Evolutionary conservation across 2,113 vertebrate genomes (phyloP).

Genomic region (Ammospiza nelsoni): DNA sequence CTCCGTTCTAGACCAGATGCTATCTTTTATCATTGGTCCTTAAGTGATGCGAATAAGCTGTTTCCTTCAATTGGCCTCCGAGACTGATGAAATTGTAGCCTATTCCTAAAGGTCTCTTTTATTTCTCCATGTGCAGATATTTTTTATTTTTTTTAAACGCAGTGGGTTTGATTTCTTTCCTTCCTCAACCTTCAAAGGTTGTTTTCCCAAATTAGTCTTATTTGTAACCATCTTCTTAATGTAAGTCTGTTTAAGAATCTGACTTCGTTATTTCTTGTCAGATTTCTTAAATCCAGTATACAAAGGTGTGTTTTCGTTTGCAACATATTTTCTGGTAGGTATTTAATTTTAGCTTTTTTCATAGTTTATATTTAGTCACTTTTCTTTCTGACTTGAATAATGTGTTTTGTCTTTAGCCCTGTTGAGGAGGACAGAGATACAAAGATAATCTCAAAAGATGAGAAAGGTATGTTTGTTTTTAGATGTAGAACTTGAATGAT

Average conservation of each 20-base stretch:
- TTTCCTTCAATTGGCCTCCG: slow-evolving; percentile 76
- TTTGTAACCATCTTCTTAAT: slow-evolving; percentile 53
- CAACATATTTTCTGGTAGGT: slow-evolving; percentile 78
- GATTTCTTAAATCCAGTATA: slow-evolving; percentile 65
- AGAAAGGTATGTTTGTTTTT: slow-evolving; percentile 83
- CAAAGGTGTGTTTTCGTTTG: slow-evolving; percentile 45
- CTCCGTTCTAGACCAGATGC: slow-evolving; percentile 98
- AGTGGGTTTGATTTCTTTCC: slow-evolving; percentile 62
- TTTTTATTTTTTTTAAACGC: not conserved
- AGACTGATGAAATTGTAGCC: slow-evolving; percentile 69
- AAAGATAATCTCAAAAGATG: slow-evolving; percentile 86
- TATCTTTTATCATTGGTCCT: slow-evolving; percentile 92
- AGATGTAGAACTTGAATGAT: accelerated
- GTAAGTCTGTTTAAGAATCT: slow-evolving; percentile 66
- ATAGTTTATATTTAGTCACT: not conserved
- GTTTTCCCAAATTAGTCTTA: slow-evolving; percentile 69
- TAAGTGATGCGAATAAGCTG: slow-evolving; percentile 75
- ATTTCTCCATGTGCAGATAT: slow-evolving; percentile 48
- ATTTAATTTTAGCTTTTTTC: slow-evolving; percentile 69
- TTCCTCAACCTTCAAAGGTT: slow-evolving; percentile 73
- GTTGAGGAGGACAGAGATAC: slow-evolving; percentile 84
- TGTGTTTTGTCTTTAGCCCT: slow-evolving; percentile 84
- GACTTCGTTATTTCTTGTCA: slow-evolving; percentile 69
- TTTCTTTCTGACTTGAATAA: slow-evolving; percentile 56
- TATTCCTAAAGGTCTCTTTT: slow-evolving; percentile 60